phyloP scores from a whole-genome alignment of 23 tunicate genomes.

The Botrylloides violaceus region DNA sequence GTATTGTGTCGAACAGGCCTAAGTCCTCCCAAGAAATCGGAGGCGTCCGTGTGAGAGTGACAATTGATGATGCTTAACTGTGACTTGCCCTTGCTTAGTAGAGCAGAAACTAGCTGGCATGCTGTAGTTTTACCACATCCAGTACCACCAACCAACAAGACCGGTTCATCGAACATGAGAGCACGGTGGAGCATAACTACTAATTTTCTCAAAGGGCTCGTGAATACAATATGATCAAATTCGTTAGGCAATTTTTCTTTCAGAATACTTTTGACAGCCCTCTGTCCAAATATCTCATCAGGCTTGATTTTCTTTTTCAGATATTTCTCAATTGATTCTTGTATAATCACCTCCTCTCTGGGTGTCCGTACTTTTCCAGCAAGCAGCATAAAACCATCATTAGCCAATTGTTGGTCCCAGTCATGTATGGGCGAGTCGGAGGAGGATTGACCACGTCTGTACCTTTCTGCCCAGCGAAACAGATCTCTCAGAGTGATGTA shows the following conservation, averaged over 20 bases:
- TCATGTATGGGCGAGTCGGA: constrained; percentile 9
- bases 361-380: constrained; percentile 72
- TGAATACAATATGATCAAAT: constrained; percentile 84
- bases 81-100: background rate
- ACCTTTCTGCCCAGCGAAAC: constrained; percentile 94
- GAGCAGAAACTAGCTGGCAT: constrained; percentile 58
- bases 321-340: constrained; percentile 57
- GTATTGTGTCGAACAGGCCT: constrained; percentile 63
- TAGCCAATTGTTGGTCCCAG: constrained; percentile 82
- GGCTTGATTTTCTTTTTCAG: constrained; percentile 39
- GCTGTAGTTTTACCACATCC: constrained; percentile 98
- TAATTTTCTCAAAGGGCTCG: constrained; percentile 80
- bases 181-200: constrained; percentile 65
- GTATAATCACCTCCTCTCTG: constrained; percentile 72
- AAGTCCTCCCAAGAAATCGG: constrained; percentile 93
- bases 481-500: constrained; percentile 88
- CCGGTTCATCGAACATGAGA: constrained; percentile 83
- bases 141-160: constrained; percentile 83
- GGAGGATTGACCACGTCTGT: constrained; percentile 25
- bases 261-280: constrained; percentile 15
- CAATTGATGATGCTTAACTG: constrained; percentile 65
- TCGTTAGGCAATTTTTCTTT: constrained; percentile 5
- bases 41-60: constrained; percentile 95
- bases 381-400: constrained; percentile 81
- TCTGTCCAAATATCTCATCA: constrained; percentile 40